These are phyloP conservation scores for Tachuris rubrigastra DNA, from an alignment of 2,113 vertebrate genomes.

Conservation along the genomic window DNA sequence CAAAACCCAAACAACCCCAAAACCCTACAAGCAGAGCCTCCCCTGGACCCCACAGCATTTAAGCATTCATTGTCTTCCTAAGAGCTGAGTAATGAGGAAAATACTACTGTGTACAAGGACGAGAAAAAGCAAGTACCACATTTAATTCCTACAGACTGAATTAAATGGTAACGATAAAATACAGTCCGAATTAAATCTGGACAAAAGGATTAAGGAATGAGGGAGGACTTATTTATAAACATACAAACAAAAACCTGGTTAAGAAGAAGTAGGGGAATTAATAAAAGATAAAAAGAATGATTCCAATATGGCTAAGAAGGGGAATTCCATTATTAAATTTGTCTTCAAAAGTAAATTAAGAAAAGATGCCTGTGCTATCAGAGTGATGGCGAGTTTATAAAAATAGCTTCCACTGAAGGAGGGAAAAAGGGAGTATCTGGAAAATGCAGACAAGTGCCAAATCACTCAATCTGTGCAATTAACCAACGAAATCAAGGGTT, in stretches of 20 bases:
- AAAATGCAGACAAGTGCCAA: constrained; percentile 56
- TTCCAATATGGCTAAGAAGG: constrained; percentile 38
- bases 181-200: not conserved
- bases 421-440: constrained; percentile 39
- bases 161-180: constrained; percentile 56
- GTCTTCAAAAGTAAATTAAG: constrained; percentile 60
- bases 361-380: constrained; percentile 18
- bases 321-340: constrained; percentile 69
- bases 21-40: not conserved
- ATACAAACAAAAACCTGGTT: constrained; percentile 29
- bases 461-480: constrained; percentile 67
- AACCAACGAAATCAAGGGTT: constrained; percentile 32
- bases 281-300: constrained; percentile 51
- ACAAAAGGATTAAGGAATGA: constrained; percentile 59
- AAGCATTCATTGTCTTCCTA: rapidly evolving
- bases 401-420: constrained; percentile 39
- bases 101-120: not conserved
- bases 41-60: not conserved
- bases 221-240: constrained; percentile 40
- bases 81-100: not conserved
- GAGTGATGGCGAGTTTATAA: constrained; percentile 42
- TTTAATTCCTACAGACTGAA: constrained; percentile 48
- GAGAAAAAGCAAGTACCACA: not conserved
- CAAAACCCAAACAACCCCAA: not conserved
- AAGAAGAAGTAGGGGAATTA: constrained; percentile 41